These are phyloP conservation scores for Cryptocephalus primarius DNA, from an alignment of 2,888 invertebrate genomes.

Conservation along the genomic window DNA sequence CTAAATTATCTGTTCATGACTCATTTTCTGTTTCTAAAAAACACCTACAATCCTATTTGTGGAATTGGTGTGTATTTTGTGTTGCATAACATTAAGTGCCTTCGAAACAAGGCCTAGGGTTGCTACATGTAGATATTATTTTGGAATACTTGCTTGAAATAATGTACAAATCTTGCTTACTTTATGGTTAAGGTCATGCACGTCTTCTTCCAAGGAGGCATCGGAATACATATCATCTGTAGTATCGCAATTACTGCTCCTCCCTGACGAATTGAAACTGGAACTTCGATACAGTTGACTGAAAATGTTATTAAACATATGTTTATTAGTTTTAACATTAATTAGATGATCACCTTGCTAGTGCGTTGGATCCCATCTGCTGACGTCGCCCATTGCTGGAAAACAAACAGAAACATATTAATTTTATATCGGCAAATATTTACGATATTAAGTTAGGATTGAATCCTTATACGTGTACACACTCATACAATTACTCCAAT, in stretches of 20 bases:
- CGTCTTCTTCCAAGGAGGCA: slow-evolving; percentile 81
- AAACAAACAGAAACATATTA: slow-evolving; percentile 19
- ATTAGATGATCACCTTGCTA: slow-evolving; percentile 56
- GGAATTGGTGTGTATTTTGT: too few relatives aligned
- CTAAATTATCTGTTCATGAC: too few relatives aligned
- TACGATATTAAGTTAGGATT: too few relatives aligned
- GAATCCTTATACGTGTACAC: too few relatives aligned
- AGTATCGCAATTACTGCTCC: slow-evolving; percentile 84
- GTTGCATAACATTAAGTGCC: too few relatives aligned
- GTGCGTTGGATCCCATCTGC: slow-evolving; percentile 74
- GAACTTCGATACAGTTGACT: slow-evolving; percentile 87
- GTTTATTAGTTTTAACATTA: neutral
- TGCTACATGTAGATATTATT: neutral
- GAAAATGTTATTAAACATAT: slow-evolving; percentile 28
- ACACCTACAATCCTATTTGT: too few relatives aligned
- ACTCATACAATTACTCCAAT: too few relatives aligned
- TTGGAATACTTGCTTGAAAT: neutral
- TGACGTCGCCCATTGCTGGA: slow-evolving; percentile 65
- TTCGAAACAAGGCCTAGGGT: too few relatives aligned
- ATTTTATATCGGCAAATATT: too few relatives aligned
- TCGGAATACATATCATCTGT: slow-evolving; percentile 94
- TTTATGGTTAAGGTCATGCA: slow-evolving; percentile 89
- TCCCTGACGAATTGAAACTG: slow-evolving; percentile 85
- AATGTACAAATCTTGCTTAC: slow-evolving; percentile 38
- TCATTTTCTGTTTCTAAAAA: too few relatives aligned